phyloP scores from a whole-genome alignment of 2,888 invertebrate genomes.

The Cantharis nigra region DNA sequence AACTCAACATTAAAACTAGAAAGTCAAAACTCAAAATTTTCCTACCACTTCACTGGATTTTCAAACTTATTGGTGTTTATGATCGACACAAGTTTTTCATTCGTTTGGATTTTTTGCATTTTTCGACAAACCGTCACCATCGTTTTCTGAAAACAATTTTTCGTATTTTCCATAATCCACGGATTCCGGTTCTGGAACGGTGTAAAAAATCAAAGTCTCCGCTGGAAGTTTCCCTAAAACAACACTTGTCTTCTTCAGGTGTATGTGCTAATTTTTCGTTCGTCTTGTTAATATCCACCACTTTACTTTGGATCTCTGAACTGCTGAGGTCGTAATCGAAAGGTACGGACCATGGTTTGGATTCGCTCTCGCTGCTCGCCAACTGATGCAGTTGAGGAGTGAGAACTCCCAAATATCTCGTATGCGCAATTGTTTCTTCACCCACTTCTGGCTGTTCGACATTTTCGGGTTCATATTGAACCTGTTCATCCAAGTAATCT shows the following conservation, averaged over 20 bases:
- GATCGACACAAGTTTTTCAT: slow-evolving; percentile 3
- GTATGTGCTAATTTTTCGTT: background rate
- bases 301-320: slow-evolving; percentile 36
- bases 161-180: slow-evolving; percentile 4
- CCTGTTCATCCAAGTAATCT: background rate
- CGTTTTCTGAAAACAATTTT: background rate
- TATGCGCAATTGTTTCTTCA: slow-evolving; percentile 29
- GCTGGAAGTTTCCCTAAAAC: background rate
- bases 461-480: background rate
- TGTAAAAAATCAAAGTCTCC: slow-evolving; percentile 13
- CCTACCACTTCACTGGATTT: background rate
- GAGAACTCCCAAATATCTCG: slow-evolving; percentile 46
- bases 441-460: background rate
- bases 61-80: slow-evolving; percentile 13
- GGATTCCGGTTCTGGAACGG: slow-evolving; percentile 9
- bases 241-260: background rate
- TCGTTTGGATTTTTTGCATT: slow-evolving; percentile 19
- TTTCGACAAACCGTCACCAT: slow-evolving; percentile 3
- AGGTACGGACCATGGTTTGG: slow-evolving; percentile 44
- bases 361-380: slow-evolving; percentile 42
- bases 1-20: background rate
- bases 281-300: background rate
- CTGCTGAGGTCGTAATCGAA: slow-evolving; percentile 47
- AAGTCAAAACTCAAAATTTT: background rate
- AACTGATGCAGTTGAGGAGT: slow-evolving; percentile 42